Evolutionary conservation across 2,888 invertebrate species (phyloP).

Genomic region (Eilema griseolum): DNA sequence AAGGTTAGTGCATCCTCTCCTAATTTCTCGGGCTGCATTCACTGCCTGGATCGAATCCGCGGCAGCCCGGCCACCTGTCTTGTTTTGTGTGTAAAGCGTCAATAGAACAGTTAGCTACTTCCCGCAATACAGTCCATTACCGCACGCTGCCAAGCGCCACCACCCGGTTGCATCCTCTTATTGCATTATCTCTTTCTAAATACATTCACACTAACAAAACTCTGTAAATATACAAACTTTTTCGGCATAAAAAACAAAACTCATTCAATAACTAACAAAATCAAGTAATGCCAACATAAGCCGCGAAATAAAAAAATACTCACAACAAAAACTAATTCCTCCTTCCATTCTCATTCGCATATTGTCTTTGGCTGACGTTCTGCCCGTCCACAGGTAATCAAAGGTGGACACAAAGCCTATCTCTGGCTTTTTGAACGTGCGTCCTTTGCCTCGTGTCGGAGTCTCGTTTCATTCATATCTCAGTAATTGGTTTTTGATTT

Average conservation of each 20-base stretch:
- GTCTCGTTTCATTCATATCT: slow-evolving; percentile 72
- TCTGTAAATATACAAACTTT: neutral
- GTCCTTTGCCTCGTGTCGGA: slow-evolving; percentile 64
- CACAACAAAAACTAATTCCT: slow-evolving; percentile 57
- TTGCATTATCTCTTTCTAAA: too few relatives aligned
- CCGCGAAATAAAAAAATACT: slow-evolving; percentile 35
- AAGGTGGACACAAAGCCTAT: slow-evolving; percentile 81
- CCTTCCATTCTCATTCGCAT: slow-evolving; percentile 56
- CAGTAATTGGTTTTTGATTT: slow-evolving; percentile 83
- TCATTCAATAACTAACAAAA: slow-evolving; percentile 33
- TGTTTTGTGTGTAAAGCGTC: too few relatives aligned
- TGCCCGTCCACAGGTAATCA: slow-evolving; percentile 75
- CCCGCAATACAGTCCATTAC: too few relatives aligned
- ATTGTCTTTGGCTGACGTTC: slow-evolving; percentile 65
- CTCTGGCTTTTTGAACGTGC: slow-evolving; percentile 74
- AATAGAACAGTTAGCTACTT: too few relatives aligned
- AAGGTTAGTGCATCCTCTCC: too few relatives aligned
- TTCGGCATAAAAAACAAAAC: neutral
- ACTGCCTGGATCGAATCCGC: too few relatives aligned
- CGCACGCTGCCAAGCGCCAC: too few relatives aligned
- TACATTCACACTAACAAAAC: too few relatives aligned
- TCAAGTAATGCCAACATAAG: slow-evolving; percentile 31
- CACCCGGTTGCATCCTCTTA: too few relatives aligned
- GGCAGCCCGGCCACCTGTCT: too few relatives aligned
- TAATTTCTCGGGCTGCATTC: too few relatives aligned